phyloP scores from a whole-genome alignment of 2,113 vertebrate species.

The Hemicordylus capensis region DNA sequence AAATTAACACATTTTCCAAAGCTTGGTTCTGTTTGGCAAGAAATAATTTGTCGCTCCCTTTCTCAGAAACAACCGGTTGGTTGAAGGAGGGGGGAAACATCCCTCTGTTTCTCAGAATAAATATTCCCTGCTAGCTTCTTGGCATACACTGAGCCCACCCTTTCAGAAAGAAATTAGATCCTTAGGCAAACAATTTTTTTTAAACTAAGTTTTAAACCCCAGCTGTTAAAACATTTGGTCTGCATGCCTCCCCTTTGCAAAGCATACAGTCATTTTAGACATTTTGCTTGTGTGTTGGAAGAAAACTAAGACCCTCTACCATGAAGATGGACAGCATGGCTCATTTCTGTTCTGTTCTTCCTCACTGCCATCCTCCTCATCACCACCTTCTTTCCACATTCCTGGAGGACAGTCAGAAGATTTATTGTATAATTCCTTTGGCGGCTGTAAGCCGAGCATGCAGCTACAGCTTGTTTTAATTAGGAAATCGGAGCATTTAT shows the following conservation, averaged over 20 bases:
- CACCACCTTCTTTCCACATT: slow-evolving; percentile 59
- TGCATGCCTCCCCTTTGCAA: slow-evolving; percentile 40
- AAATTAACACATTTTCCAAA: slow-evolving; percentile 55
- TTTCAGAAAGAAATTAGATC: slow-evolving; percentile 79
- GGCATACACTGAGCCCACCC: slow-evolving; percentile 71
- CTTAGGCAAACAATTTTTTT: slow-evolving; percentile 78
- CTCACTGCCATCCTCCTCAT: slow-evolving; percentile 30
- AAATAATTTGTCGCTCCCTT: slow-evolving; percentile 29
- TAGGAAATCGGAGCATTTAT: slow-evolving; percentile 78
- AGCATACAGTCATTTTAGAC: slow-evolving; percentile 42
- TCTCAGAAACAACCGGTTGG: slow-evolving; percentile 37
- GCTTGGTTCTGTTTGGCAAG: slow-evolving; percentile 50
- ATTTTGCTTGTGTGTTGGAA: slow-evolving; percentile 32
- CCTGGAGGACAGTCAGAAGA: slow-evolving; percentile 73
- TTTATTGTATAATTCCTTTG: slow-evolving; percentile 78
- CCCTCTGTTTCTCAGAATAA: slow-evolving; percentile 64
- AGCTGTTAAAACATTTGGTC: slow-evolving; percentile 91
- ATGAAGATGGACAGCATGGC: background rate
- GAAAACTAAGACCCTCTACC: slow-evolving; percentile 7
- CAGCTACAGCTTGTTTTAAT: slow-evolving; percentile 80
- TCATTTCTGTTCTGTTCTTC: slow-evolving; percentile 39
- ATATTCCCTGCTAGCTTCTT: slow-evolving; percentile 73
- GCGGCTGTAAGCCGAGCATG: slow-evolving; percentile 66
- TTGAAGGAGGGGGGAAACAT: slow-evolving; percentile 59
- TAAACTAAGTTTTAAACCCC: slow-evolving; percentile 74